phyloP scores from a whole-genome alignment of 1,140 invertebrate species.

The Venustaconcha ellipsiformis region DNA sequence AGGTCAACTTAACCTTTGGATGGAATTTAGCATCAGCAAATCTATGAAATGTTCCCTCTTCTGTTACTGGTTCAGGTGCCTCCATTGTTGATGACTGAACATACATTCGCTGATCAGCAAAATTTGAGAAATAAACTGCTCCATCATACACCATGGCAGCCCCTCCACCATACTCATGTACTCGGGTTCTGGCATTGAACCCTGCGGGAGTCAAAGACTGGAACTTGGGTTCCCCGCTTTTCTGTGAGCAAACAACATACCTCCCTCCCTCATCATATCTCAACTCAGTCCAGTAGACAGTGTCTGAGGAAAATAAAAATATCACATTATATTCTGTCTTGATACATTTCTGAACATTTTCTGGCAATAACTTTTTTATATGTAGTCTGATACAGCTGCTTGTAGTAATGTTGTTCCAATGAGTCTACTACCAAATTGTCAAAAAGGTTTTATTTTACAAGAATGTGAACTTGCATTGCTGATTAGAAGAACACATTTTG shows the following conservation, averaged over 20 bases:
- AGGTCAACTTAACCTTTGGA: constrained; percentile 36
- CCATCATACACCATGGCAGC: constrained; percentile 60
- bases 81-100: constrained; percentile 38
- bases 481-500: not conserved
- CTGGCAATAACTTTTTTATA: not conserved
- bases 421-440: not conserved
- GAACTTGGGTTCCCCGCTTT: constrained; percentile 25
- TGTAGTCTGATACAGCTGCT: constrained; percentile 3
- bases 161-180: constrained; percentile 71
- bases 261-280: constrained; percentile 58
- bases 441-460: not conserved
- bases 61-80: constrained; percentile 46
- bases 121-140: constrained; percentile 63
- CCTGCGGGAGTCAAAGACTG: constrained; percentile 57
- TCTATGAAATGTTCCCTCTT: constrained; percentile 43
- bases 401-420: not conserved
- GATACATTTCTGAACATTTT: not conserved
- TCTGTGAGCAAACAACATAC: constrained; percentile 57
- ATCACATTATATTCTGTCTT: not conserved
- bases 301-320: constrained; percentile 37
- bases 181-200: constrained; percentile 62
- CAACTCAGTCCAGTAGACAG: constrained; percentile 63
- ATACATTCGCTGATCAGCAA: constrained; percentile 61
- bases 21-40: constrained; percentile 58
- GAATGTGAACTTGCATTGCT: not conserved